These are phyloP conservation scores for Prosopocoilus inquinatus DNA, from an alignment of 2,888 invertebrate species.

Conservation along the genomic window DNA sequence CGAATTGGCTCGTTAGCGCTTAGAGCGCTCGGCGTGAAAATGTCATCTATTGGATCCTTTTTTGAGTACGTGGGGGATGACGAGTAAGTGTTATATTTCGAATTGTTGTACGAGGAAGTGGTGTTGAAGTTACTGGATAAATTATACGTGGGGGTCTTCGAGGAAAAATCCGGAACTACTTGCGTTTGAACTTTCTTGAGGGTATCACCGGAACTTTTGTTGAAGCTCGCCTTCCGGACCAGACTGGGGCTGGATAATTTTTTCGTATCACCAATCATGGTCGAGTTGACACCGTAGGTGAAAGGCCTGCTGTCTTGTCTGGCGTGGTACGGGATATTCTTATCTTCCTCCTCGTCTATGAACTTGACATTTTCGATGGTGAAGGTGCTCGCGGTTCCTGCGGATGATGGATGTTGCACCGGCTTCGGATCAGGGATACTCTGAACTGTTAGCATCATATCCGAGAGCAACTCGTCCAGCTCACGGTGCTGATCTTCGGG, in stretches of 20 bases:
- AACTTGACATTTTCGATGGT: slow-evolving; percentile 46
- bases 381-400: slow-evolving; percentile 28
- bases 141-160: slow-evolving; percentile 21
- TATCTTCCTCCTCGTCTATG: slow-evolving; percentile 52
- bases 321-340: slow-evolving; percentile 87
- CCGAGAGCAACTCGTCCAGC: slow-evolving; percentile 80
- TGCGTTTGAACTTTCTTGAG: slow-evolving; percentile 49
- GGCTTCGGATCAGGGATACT: slow-evolving; percentile 65
- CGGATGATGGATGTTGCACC: slow-evolving; percentile 28
- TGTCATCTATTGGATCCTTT: slow-evolving; percentile 45
- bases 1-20: slow-evolving; percentile 23
- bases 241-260: slow-evolving; percentile 81
- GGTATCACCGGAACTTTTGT: slow-evolving; percentile 46
- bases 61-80: slow-evolving; percentile 15
- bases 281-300: slow-evolving; percentile 70
- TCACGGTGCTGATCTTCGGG: slow-evolving; percentile 62
- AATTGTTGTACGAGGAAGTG: slow-evolving; percentile 34
- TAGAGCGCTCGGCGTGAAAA: slow-evolving; percentile 48
- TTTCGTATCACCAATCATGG: slow-evolving; percentile 46
- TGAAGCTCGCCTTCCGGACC: slow-evolving; percentile 69
- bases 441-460: slow-evolving; percentile 86
- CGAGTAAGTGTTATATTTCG: slow-evolving; percentile 23
- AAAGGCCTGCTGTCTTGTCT: slow-evolving; percentile 86
- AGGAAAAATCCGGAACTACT: slow-evolving; percentile 41
- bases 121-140: slow-evolving; percentile 18